A percentile compares a stretch with the other conserved stretches of the same genome.
Conservation (phyloP, 2,113 vertebrate genomes). For the Asarcornis scutulata region DNA sequence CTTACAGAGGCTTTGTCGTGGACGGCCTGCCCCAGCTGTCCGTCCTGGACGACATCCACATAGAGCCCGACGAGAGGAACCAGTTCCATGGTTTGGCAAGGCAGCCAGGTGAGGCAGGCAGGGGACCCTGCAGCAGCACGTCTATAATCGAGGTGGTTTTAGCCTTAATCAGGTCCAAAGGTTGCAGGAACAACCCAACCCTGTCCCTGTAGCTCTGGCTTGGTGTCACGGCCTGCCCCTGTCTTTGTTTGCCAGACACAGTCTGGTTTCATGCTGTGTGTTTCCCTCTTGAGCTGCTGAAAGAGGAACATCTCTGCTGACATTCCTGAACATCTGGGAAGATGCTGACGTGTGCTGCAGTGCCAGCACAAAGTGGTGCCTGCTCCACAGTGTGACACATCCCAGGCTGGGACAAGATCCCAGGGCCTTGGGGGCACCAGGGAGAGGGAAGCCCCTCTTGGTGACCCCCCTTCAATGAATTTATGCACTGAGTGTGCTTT, state of each 20-base stretch:
- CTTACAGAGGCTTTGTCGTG: slow-evolving; percentile 84
- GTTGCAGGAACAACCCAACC: background rate
- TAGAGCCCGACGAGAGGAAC: slow-evolving; percentile 76
- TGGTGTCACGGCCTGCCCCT: background rate
- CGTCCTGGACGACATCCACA: slow-evolving; percentile 75
- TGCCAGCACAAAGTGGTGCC: background rate
- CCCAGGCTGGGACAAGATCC: background rate
- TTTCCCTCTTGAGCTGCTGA: background rate
- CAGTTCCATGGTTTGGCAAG: slow-evolving; percentile 73
- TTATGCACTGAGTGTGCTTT: background rate
- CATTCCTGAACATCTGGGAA: no score
- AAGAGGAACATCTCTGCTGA: background rate
- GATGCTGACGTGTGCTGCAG: background rate
- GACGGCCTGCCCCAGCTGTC: slow-evolving; percentile 81
- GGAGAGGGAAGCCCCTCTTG: background rate
- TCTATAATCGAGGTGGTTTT: background rate
- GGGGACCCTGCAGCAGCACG: background rate
- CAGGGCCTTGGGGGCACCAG: rapidly evolving
- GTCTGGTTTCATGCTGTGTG: rapidly evolving
- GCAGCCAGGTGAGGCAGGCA: slow-evolving; percentile 72
- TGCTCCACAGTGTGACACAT: background rate
- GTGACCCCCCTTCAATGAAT: background rate
- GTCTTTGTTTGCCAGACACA: background rate
- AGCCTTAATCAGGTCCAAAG: background rate
- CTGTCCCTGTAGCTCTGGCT: background rate